Evolutionary conservation across 1,140 invertebrate genomes (phyloP).

Genomic region (Dryas iulia): DNA sequence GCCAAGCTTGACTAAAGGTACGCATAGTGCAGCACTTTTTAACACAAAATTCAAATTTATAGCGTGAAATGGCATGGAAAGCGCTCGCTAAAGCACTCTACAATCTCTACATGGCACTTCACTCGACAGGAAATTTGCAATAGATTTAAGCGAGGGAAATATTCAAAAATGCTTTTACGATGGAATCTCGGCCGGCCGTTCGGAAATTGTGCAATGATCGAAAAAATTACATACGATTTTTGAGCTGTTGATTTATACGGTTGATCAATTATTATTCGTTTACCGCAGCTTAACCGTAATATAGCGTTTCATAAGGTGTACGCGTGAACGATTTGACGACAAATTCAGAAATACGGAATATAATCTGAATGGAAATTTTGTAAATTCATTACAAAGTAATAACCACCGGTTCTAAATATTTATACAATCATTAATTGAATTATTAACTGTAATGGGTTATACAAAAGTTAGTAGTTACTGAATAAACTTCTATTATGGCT

Average conservation of each 20-base stretch:
- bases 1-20: neutral
- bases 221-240: constrained; percentile 26
- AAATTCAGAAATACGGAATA: too few species aligned
- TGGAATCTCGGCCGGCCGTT: constrained; percentile 29
- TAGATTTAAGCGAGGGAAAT: constrained; percentile 45
- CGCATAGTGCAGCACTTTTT: constrained; percentile 30
- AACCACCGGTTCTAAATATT: too few species aligned
- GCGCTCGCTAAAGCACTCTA: constrained; percentile 40
- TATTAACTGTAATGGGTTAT: too few species aligned
- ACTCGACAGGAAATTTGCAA: constrained; percentile 45
- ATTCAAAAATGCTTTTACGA: constrained; percentile 37
- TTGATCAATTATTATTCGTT: neutral
- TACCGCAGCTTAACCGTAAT: neutral
- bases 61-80: constrained; percentile 48
- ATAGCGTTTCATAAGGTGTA: neutral
- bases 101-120: constrained; percentile 43
- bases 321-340: too few species aligned
- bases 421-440: too few species aligned
- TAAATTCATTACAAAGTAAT: too few species aligned
- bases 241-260: constrained; percentile 10
- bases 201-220: constrained; percentile 31
- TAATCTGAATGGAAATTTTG: too few species aligned
- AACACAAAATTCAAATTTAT: constrained; percentile 41
- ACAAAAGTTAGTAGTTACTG: too few species aligned
- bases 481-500: neutral